Evolutionary conservation across 2,113 vertebrate species (phyloP).

Genomic region (Lutjanus erythropterus): DNA sequence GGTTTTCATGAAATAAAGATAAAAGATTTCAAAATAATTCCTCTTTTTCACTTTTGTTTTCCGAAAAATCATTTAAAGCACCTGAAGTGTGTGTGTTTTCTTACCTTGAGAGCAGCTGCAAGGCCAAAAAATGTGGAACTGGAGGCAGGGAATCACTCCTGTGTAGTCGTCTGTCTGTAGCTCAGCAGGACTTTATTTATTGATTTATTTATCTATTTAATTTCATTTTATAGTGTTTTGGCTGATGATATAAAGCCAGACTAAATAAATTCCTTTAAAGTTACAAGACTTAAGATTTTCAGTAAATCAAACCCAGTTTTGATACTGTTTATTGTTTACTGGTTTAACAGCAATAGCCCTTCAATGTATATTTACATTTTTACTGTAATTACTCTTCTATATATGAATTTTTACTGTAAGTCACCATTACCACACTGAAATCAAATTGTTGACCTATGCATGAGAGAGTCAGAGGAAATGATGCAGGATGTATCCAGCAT

Average conservation of each 20-base stretch:
- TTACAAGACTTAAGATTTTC: too few species aligned
- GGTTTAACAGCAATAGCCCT: not conserved
- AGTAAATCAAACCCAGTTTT: not conserved
- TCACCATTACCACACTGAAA: not conserved
- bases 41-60: conserved; percentile 11
- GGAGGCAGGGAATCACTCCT: not conserved
- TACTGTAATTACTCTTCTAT: not conserved
- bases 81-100: conserved; percentile 13
- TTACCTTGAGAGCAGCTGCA: conserved; percentile 67
- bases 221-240: too few species aligned
- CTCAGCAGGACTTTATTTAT: too few species aligned
- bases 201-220: too few species aligned
- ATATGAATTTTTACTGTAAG: not conserved
- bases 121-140: conserved; percentile 1
- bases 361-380: not conserved
- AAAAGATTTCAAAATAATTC: not conserved
- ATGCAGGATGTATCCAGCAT: not conserved
- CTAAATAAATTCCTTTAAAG: not conserved
- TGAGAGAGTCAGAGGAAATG: not conserved
- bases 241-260: too few species aligned
- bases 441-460: not conserved
- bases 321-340: not conserved
- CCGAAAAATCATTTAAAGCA: conserved; percentile 14
- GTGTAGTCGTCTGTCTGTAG: not conserved
- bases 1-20: conserved; percentile 30